Evolutionary conservation across 2,888 invertebrate genomes (phyloP), one percentile per base, ranked within the genome.

Genomic region (Crossocerus cetratus): DNA sequence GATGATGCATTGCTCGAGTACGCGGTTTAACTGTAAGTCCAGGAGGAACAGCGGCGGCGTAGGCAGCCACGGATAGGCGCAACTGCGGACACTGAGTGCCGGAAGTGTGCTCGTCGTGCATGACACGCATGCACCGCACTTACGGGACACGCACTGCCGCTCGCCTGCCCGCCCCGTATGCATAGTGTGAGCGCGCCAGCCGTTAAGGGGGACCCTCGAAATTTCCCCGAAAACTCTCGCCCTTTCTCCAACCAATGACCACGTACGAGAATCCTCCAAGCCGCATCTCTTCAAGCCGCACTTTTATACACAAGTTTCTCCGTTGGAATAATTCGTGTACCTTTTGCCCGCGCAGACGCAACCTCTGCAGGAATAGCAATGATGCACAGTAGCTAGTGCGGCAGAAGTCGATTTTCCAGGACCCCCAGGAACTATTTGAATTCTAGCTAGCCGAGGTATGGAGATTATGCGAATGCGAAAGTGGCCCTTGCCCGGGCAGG

Each of bases 31-130:
- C 73, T 59, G 68, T 45, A 64, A 72, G 58, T 72, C 53, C 57
- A 16, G n/a, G 54, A 57, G 57, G 68, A 69, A 77, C 70, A 77
- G 54, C 77, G 59, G 32, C 32, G 32, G 8, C 5, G 32, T 11
- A 4, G 32, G 11, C 32, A 68, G 63, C 42, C 71, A 72, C 69
- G 66, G 65, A 73, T 73, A 77, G 82, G 69, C 77, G 80, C 68
- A 81, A 82, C 77, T 69, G 70, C 69, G 56, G 65, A 65, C 78
- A 74, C 68, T 66, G 69, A 75, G 64, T 82, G 73, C 83, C 83
- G 84, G 84, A 84, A 84, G 68, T 70, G 76, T 77, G 80, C 55
- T 77, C 78, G 77, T 43, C 68, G 74, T 80, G 84, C 84, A 82
- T 81, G 82, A 80, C 83, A 80, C 74, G 82, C 83, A 82, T 73